A percentile compares a stretch with the other conserved stretches of the same genome.
Evolutionary conservation across 2,797 vertebrate species (phyloP).

Genomic region (Holocentrus rufus): DNA sequence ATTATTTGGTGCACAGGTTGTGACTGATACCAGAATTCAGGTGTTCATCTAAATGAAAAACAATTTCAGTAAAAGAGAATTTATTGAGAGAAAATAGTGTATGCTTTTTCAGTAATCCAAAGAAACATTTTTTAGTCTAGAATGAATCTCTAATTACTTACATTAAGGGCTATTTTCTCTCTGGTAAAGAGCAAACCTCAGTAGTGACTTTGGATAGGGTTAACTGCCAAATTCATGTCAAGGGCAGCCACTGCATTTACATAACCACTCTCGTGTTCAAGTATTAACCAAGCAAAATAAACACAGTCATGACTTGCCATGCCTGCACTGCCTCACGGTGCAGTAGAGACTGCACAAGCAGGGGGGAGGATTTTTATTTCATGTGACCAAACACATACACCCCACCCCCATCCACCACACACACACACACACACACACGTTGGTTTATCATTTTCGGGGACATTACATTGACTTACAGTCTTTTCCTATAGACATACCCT

Average conservation of each 20-base stretch:
- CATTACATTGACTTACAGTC: too few species aligned
- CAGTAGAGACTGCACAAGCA: not conserved
- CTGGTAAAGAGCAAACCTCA: not conserved
- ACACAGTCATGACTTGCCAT: not conserved
- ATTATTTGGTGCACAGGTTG: too few species aligned
- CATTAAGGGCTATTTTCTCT: not conserved
- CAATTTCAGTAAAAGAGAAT: not conserved
- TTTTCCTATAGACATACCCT: too few species aligned
- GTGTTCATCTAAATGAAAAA: not conserved
- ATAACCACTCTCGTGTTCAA: not conserved
- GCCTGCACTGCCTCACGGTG: not conserved
- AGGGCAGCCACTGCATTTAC: slow-evolving; percentile 4
- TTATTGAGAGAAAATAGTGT: not conserved
- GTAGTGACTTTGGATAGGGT: not conserved
- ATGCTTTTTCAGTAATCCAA: too few species aligned
- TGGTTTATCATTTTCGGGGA: too few species aligned
- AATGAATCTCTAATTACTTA: not conserved
- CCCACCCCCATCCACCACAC: not conserved
- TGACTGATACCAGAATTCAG: not conserved
- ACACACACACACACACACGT: slow-evolving; percentile 14
- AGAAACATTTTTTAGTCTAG: too few species aligned
- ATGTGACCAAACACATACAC: slow-evolving; percentile 6
- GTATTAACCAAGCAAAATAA: not conserved
- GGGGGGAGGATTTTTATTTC: not conserved
- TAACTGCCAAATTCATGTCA: not conserved